Percentiles rank a stretch among this genome's conserved stretches.
Evolutionary conservation across 2,797 vertebrate species (phyloP).

Genomic region (Parotocinclus haroldoi): DNA sequence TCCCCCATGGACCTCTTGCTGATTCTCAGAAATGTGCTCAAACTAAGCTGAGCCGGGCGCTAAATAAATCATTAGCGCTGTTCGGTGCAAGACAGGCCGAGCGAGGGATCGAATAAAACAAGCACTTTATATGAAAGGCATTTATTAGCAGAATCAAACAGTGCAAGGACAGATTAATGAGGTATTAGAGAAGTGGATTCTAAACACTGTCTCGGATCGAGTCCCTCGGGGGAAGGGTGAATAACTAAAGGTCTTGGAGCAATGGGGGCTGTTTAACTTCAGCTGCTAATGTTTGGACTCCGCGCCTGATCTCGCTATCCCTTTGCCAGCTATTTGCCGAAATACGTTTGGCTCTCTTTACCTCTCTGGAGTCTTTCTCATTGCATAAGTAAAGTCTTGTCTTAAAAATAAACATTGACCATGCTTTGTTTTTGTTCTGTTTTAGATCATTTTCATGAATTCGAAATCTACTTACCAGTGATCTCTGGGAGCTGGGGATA

Average conservation of each 20-base stretch:
- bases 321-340: slow-evolving; percentile 38
- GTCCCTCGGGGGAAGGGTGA: slow-evolving; percentile 54
- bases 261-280: slow-evolving; percentile 59
- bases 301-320: slow-evolving; percentile 9
- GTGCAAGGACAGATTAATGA: slow-evolving; percentile 65
- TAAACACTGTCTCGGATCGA: slow-evolving; percentile 63
- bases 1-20: slow-evolving; percentile 33
- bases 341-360: slow-evolving; percentile 42
- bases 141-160: slow-evolving; percentile 61
- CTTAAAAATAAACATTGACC: slow-evolving; percentile 9
- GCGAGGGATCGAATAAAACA: slow-evolving; percentile 61
- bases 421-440: slow-evolving; percentile 36
- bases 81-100: slow-evolving; percentile 47
- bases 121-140: slow-evolving; percentile 58
- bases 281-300: slow-evolving; percentile 38
- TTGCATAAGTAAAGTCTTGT: not conserved
- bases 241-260: slow-evolving; percentile 52
- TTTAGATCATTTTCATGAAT: slow-evolving; percentile 97
- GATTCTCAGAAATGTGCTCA: slow-evolving; percentile 51
- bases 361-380: not conserved
- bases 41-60: slow-evolving; percentile 52
- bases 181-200: slow-evolving; percentile 61
- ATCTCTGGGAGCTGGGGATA: slow-evolving; percentile 92
- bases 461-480: slow-evolving; percentile 88
- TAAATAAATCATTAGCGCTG: slow-evolving; percentile 66